Conservation (phyloP, 2,888 invertebrate genomes). For the Uloborus plumipes region DNA sequence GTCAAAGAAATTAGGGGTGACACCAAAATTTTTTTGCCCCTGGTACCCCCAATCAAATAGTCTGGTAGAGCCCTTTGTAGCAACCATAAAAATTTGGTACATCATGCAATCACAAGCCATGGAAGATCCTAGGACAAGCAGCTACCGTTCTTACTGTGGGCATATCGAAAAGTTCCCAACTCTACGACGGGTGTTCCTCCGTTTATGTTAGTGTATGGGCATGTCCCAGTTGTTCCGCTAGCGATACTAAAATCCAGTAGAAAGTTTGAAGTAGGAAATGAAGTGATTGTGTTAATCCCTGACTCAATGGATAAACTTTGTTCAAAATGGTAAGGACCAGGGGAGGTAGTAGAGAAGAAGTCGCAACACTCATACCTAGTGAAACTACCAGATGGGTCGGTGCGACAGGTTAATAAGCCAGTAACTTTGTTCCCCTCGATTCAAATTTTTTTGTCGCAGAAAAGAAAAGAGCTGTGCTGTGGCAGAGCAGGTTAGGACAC, state of each 20-base stretch:
- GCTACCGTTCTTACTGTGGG: neutral
- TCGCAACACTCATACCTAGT: neutral
- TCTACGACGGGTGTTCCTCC: slow-evolving; percentile 2
- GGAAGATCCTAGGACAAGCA: neutral
- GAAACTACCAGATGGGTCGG: neutral
- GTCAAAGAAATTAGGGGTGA: neutral
- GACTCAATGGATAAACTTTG: neutral
- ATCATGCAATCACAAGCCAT: slow-evolving; percentile 1
- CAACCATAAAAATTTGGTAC: slow-evolving; percentile 7
- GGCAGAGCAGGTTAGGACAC: too few relatives aligned
- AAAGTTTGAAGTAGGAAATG: too few relatives aligned
- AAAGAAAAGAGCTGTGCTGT: too few relatives aligned
- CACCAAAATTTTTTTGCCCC: neutral
- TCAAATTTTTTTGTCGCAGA: too few relatives aligned
- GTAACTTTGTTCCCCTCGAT: too few relatives aligned
- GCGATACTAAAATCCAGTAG: neutral
- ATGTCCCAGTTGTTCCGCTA: neutral
- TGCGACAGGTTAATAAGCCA: neutral
- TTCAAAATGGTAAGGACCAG: neutral
- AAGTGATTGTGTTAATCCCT: neutral
- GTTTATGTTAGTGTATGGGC: slow-evolving; percentile 11
- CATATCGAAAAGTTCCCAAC: neutral
- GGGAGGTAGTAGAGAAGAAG: neutral
- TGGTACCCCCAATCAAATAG: neutral
- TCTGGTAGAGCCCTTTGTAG: neutral